phyloP scores from a whole-genome alignment of 2,888 invertebrate species.

The Geotrupes spiniger region DNA sequence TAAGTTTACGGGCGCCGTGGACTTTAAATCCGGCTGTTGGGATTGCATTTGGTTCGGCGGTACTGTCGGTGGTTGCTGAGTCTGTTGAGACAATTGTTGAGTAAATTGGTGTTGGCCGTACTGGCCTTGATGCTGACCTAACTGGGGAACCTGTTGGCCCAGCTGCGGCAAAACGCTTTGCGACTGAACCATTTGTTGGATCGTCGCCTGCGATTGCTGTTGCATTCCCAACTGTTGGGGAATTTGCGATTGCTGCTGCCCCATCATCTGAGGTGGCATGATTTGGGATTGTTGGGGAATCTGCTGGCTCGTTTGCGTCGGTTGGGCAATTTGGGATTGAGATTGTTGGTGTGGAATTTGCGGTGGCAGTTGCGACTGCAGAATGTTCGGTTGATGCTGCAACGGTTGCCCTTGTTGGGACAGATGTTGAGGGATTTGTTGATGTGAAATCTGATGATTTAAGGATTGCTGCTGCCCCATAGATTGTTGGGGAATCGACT shows the following conservation, averaged over 20 bases:
- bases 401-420: no score
- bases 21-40: conserved; percentile 22
- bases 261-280: neutral
- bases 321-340: conserved; percentile 5
- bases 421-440: conserved; percentile 22
- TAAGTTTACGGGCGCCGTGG: conserved; percentile 39
- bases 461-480: conserved; percentile 23
- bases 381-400: no score
- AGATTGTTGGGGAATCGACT: conserved; percentile 48
- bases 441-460: conserved; percentile 35
- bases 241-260: conserved; percentile 21
- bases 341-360: conserved; percentile 16
- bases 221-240: conserved; percentile 23
- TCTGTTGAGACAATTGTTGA: conserved; percentile 1
- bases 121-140: conserved; percentile 15
- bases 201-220: conserved; percentile 14
- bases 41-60: conserved; percentile 12
- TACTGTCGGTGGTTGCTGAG: conserved; percentile 10
- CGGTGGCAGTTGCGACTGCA: conserved; percentile 8
- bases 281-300: no score
- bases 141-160: conserved; percentile 14
- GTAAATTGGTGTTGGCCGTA: conserved; percentile 4
- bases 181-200: conserved; percentile 27
- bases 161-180: conserved; percentile 11
- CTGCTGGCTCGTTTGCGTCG: neutral